These are phyloP conservation scores for Teleogryllus occipitalis DNA, from an alignment of 1,140 invertebrate species.

Conservation along the genomic window DNA sequence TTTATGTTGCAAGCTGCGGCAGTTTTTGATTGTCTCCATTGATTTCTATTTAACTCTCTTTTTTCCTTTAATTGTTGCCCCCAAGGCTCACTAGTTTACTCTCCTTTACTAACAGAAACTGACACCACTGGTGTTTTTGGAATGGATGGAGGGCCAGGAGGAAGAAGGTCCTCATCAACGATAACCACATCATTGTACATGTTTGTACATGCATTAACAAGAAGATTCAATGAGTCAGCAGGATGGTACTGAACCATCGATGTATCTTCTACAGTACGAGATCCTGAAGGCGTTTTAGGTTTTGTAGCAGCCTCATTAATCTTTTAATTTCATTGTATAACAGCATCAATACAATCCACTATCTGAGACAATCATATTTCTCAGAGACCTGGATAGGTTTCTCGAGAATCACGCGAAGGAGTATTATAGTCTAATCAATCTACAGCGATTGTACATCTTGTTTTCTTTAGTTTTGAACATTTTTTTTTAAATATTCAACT, in stretches of 20 bases:
- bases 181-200: slow-evolving; percentile 38
- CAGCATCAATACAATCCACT: slow-evolving; percentile 32
- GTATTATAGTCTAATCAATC: slow-evolving; percentile 42
- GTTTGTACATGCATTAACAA: slow-evolving; percentile 29
- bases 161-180: slow-evolving; percentile 46
- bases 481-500: slow-evolving; percentile 78
- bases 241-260: slow-evolving; percentile 22
- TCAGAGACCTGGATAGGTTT: slow-evolving; percentile 37
- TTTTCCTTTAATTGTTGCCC: slow-evolving; percentile 10
- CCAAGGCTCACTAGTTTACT: background rate
- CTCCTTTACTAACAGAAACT: slow-evolving; percentile 28
- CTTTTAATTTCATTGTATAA: slow-evolving; percentile 29
- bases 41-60: slow-evolving; percentile 18
- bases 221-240: slow-evolving; percentile 15
- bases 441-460: slow-evolving; percentile 42
- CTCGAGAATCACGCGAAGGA: slow-evolving; percentile 35
- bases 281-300: background rate
- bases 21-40: slow-evolving; percentile 26
- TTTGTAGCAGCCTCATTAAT: slow-evolving; percentile 11
- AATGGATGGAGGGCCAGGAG: slow-evolving; percentile 43
- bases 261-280: background rate
- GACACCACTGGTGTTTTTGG: slow-evolving; percentile 49
- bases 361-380: slow-evolving; percentile 29
- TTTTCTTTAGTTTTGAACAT: slow-evolving; percentile 71
- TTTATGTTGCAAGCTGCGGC: too few species aligned